phyloP scores from a whole-genome alignment of 2,113 vertebrate species.

The Monarcha castaneiventris region DNA sequence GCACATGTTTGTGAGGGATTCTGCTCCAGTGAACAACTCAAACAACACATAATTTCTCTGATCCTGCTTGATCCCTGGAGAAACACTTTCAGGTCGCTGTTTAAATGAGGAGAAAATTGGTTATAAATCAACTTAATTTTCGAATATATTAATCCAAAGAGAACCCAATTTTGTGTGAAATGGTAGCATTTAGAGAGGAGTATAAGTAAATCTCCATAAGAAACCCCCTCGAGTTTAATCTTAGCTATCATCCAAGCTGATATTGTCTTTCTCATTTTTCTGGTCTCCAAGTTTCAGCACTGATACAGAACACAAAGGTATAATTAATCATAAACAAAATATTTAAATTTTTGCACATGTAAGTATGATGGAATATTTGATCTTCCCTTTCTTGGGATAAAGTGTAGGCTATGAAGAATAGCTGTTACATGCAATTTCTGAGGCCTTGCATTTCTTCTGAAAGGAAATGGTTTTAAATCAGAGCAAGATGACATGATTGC shows the following conservation, averaged over 20 bases:
- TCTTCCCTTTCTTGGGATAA: background rate
- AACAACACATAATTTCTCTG: conserved; percentile 14
- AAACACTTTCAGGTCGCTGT: conserved; percentile 43
- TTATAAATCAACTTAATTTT: conserved; percentile 73
- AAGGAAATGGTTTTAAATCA: background rate
- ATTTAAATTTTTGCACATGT: background rate
- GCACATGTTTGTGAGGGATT: background rate
- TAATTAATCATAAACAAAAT: background rate
- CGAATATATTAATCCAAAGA: conserved; percentile 64
- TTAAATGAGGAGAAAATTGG: conserved; percentile 71
- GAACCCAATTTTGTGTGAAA: conserved; percentile 37
- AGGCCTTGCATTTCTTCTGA: background rate
- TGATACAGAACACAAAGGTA: background rate
- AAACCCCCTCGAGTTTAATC: background rate
- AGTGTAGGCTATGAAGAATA: background rate
- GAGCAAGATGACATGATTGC: background rate
- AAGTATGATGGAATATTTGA: background rate
- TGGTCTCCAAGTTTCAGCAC: background rate
- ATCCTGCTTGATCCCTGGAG: conserved; percentile 50
- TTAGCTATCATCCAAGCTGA: background rate
- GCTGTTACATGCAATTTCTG: background rate
- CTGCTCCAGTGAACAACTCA: conserved; percentile 2
- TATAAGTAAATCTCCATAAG: background rate
- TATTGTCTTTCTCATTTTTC: background rate
- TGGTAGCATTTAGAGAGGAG: background rate